phyloP scores from a whole-genome alignment of 2,113 vertebrate species.

The Pyrgilauda ruficollis region DNA sequence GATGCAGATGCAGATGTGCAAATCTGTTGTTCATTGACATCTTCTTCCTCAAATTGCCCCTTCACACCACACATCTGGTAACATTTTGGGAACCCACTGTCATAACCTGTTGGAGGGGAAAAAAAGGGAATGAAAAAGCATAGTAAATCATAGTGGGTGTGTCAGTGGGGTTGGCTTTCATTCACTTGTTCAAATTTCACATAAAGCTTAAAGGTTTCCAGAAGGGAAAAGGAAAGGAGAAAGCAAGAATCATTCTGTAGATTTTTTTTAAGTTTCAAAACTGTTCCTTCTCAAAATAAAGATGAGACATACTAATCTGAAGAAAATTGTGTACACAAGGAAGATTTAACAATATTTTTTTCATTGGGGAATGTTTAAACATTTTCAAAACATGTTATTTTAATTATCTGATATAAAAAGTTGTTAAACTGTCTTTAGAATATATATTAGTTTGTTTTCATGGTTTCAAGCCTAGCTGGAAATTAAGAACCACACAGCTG shows the following conservation, averaged over 20 bases:
- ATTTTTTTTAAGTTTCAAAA: background rate
- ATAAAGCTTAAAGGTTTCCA: background rate
- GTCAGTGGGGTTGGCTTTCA: background rate
- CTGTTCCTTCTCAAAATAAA: background rate
- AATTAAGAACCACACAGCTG: background rate
- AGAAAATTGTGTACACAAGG: background rate
- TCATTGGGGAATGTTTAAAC: background rate
- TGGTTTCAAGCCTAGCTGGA: background rate
- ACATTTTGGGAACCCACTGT: background rate
- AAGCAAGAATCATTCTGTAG: background rate
- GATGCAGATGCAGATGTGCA: background rate
- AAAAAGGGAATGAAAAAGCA: background rate
- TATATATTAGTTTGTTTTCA: background rate
- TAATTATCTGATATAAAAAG: background rate
- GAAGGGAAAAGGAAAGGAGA: background rate
- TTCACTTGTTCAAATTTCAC: background rate
- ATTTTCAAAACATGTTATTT: background rate
- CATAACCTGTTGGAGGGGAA: background rate
- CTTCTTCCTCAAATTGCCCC: background rate
- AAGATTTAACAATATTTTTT: background rate
- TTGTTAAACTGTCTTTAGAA: background rate
- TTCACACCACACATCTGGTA: background rate
- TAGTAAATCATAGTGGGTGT: background rate
- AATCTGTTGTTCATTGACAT: background rate
- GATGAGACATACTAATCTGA: background rate